Conservation (phyloP, 2,797 vertebrate genomes). For the Ciconia nigra region DNA sequence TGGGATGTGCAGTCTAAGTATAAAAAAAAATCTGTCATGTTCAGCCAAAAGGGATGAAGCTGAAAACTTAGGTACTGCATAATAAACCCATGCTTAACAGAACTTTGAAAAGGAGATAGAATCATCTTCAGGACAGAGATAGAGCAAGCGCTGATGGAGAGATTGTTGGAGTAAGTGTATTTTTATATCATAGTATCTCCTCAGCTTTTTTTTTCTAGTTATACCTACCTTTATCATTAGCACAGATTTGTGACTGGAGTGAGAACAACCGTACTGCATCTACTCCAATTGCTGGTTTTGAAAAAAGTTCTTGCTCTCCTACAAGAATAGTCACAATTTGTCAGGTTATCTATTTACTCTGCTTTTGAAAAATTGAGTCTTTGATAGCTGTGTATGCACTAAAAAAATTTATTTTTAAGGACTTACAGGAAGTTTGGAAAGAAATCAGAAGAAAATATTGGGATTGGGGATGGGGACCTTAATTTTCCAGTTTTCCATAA, state of each 20-base stretch:
- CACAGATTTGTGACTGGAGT: not conserved
- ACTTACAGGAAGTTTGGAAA: not conserved
- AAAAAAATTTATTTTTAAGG: not conserved
- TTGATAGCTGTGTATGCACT: not conserved
- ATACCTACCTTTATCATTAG: not conserved
- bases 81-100: not conserved
- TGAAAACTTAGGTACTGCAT: not conserved
- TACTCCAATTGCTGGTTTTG: not conserved
- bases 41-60: not conserved
- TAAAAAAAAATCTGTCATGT: not conserved
- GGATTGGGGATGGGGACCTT: not conserved
- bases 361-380: not conserved
- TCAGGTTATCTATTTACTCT: not conserved
- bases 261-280: not conserved
- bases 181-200: not conserved
- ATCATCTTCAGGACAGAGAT: slow-evolving; percentile 53
- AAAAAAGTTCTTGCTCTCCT: not conserved
- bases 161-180: slow-evolving; percentile 72
- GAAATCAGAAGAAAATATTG: not conserved
- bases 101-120: not conserved
- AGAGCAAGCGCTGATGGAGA: slow-evolving; percentile 69
- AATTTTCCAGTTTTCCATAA: not conserved
- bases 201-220: not conserved
- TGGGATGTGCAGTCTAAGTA: not conserved
- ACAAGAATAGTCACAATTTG: not conserved